A percentile compares a stretch with the other conserved stretches of the same genome.
These are phyloP conservation scores for Camponotus floridanus DNA, from an alignment of 1,140 invertebrate genomes.

Conservation along the genomic window DNA sequence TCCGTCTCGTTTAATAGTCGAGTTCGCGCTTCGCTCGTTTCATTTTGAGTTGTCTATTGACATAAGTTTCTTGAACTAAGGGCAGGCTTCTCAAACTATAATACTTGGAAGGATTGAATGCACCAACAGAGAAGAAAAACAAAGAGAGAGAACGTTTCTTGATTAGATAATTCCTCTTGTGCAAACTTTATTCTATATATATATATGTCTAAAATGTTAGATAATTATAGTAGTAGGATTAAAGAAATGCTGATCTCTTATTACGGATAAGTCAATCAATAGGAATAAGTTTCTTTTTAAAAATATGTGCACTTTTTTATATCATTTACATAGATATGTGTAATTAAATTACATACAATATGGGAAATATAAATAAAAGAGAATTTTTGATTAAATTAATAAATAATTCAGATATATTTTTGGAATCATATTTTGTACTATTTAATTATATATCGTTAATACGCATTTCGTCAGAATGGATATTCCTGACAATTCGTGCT, in stretches of 20 bases:
- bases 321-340: not conserved
- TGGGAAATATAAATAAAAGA: not conserved
- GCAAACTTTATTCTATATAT: slow-evolving; percentile 30
- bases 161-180: slow-evolving; percentile 49
- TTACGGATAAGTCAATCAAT: not conserved
- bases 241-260: slow-evolving; percentile 9
- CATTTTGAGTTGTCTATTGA: slow-evolving; percentile 57
- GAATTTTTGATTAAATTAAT: not conserved
- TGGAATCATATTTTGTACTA: not conserved
- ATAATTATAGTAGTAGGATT: slow-evolving; percentile 33
- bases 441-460: not conserved
- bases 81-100: slow-evolving; percentile 51
- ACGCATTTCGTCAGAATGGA: not conserved
- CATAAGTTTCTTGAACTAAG: slow-evolving; percentile 55
- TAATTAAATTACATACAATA: slow-evolving; percentile 15
- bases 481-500: not conserved
- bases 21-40: slow-evolving; percentile 43
- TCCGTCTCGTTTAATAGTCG: slow-evolving; percentile 54
- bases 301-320: not conserved
- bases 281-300: not conserved
- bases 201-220: slow-evolving; percentile 7
- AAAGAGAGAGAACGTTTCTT: slow-evolving; percentile 45
- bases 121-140: slow-evolving; percentile 48
- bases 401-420: not conserved
- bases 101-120: slow-evolving; percentile 55